A percentile compares a stretch with the other conserved stretches of the same genome.
phyloP scores from a whole-genome alignment of 2,113 vertebrate genomes.

The Peromyscus californicus region DNA sequence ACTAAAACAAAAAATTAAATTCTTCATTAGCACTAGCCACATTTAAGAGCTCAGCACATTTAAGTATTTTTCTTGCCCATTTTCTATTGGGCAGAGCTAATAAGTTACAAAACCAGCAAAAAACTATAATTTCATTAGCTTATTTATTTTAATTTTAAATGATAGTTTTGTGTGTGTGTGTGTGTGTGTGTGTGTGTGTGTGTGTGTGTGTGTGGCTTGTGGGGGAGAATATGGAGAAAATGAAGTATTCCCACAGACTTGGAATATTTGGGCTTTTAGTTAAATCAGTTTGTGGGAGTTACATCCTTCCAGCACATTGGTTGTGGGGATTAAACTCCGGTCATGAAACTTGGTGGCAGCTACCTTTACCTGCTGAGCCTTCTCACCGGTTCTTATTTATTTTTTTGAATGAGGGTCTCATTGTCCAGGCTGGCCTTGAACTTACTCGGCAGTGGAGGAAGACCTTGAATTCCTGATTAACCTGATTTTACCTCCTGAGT shows the following conservation, averaged over 20 bases:
- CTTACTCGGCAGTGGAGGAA: neutral
- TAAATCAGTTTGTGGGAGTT: neutral
- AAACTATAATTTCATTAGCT: neutral
- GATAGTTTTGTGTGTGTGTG: neutral
- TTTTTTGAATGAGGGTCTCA: neutral
- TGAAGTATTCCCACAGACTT: neutral
- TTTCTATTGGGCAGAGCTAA: neutral
- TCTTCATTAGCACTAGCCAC: constrained; percentile 14
- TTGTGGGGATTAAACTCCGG: neutral
- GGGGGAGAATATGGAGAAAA: neutral
- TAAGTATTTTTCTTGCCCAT: neutral
- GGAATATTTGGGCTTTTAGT: neutral
- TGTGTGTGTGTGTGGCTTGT: neutral
- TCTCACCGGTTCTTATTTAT: neutral
- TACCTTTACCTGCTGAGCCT: neutral
- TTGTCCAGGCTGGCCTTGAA: neutral
- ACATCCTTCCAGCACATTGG: neutral
- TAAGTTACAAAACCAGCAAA: constrained; percentile 23
- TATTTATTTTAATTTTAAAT: neutral
- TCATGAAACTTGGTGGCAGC: neutral
- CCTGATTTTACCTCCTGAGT: neutral
- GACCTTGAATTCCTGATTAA: neutral
- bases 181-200: neutral
- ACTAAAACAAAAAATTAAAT: constrained; percentile 31
- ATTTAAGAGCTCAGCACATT: neutral